phyloP scores from a whole-genome alignment of 2,113 vertebrate genomes.

The Hyla sarda region DNA sequence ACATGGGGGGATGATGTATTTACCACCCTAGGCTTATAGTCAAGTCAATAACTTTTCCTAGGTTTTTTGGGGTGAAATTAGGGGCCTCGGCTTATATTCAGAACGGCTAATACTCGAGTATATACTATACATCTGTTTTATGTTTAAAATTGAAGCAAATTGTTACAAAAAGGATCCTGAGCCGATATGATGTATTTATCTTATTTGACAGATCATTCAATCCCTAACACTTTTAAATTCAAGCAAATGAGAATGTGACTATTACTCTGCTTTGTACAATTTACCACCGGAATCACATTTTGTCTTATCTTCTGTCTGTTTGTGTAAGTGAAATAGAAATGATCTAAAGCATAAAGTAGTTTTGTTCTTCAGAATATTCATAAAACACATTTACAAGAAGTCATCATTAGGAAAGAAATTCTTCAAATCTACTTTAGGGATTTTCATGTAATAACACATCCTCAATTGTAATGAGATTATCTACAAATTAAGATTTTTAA shows the following conservation, averaged over 20 bases:
- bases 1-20: no score
- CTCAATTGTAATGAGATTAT: constrained; percentile 1
- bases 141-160: not conserved
- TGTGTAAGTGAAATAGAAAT: not conserved
- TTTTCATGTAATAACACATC: not conserved
- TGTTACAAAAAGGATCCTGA: not conserved
- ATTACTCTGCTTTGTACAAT: not conserved
- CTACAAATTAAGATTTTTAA: not conserved
- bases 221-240: not conserved
- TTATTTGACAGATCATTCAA: not conserved
- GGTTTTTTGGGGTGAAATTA: no score
- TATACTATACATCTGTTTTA: not conserved
- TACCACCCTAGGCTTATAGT: no score
- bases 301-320: not conserved
- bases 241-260: not conserved
- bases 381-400: not conserved
- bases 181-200: not conserved
- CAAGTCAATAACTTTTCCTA: no score
- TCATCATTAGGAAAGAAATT: not conserved
- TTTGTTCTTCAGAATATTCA: not conserved
- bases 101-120: not conserved
- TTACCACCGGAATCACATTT: not conserved
- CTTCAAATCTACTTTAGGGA: not conserved
- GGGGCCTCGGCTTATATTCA: no score
- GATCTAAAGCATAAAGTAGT: not conserved